Conservation (phyloP, 2,888 invertebrate species). For the Crematogaster levior region DNA sequence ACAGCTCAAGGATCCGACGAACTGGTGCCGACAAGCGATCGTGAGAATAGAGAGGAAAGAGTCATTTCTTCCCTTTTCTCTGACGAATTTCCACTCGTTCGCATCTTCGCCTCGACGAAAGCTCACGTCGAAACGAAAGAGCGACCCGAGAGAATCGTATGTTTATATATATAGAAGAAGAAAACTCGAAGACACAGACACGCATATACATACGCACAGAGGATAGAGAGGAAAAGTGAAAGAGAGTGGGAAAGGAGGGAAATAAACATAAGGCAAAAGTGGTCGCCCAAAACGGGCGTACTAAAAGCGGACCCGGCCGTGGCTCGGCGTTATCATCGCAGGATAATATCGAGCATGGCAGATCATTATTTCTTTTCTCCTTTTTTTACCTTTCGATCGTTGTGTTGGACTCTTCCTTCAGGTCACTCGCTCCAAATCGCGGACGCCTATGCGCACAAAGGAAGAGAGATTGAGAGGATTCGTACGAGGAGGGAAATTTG, state of each 20-base stretch:
- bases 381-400: conserved; percentile 66
- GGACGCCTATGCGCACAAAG: conserved; percentile 20
- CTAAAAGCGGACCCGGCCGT: conserved; percentile 76
- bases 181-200: background rate
- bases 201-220: conserved; percentile 6
- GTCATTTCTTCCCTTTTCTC: conserved; percentile 70
- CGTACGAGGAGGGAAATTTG: background rate
- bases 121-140: conserved; percentile 18
- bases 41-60: conserved; percentile 76
- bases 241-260: conserved; percentile 36
- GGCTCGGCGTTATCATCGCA: conserved; percentile 66
- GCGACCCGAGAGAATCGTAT: conserved; percentile 22
- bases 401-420: conserved; percentile 54
- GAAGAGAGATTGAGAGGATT: background rate
- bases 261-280: conserved; percentile 40
- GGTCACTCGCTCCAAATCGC: conserved; percentile 22
- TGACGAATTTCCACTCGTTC: conserved; percentile 62
- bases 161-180: background rate
- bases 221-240: conserved; percentile 3
- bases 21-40: conserved; percentile 83
- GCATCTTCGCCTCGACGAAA: conserved; percentile 48
- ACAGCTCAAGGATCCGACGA: conserved; percentile 69
- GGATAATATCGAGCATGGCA: conserved; percentile 75
- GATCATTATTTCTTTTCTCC: conserved; percentile 71
- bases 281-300: conserved; percentile 81